These are phyloP conservation scores for Eumaeus atala DNA, from an alignment of 1,140 invertebrate species.

Conservation along the genomic window DNA sequence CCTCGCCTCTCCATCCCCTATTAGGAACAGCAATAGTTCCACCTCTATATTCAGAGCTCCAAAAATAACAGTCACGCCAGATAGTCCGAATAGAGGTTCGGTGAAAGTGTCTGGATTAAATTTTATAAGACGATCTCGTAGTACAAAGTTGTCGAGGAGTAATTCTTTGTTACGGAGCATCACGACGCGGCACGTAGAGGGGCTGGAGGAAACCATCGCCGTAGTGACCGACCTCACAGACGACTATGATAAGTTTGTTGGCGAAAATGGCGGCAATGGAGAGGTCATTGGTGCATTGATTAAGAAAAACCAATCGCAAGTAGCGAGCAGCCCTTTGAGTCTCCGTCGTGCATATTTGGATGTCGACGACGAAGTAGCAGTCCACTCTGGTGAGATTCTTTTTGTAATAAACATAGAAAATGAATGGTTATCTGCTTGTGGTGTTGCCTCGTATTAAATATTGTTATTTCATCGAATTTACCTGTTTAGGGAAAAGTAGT, in stretches of 20 bases:
- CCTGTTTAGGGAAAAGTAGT: too few relatives aligned
- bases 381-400: constrained; percentile 76
- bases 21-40: constrained; percentile 61
- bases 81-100: constrained; percentile 65
- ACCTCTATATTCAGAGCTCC: constrained; percentile 68
- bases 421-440: too few relatives aligned
- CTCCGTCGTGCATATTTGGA: constrained; percentile 72
- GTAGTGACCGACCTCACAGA: constrained; percentile 57
- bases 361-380: constrained; percentile 76
- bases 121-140: constrained; percentile 80
- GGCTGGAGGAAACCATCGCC: constrained; percentile 47
- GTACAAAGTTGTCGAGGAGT: constrained; percentile 81
- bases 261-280: constrained; percentile 54
- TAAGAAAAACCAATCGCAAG: constrained; percentile 61
- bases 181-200: constrained; percentile 56
- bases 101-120: constrained; percentile 74
- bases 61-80: constrained; percentile 59
- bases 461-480: too few relatives aligned
- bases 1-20: constrained; percentile 58
- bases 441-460: too few relatives aligned
- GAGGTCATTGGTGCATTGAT: constrained; percentile 63
- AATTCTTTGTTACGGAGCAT: constrained; percentile 75
- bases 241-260: constrained; percentile 62
- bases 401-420: too few relatives aligned
- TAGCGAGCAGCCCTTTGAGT: constrained; percentile 65